Conservation (phyloP, 2,113 vertebrate genomes). For the Rhinopomastus cyanomelas region DNA sequence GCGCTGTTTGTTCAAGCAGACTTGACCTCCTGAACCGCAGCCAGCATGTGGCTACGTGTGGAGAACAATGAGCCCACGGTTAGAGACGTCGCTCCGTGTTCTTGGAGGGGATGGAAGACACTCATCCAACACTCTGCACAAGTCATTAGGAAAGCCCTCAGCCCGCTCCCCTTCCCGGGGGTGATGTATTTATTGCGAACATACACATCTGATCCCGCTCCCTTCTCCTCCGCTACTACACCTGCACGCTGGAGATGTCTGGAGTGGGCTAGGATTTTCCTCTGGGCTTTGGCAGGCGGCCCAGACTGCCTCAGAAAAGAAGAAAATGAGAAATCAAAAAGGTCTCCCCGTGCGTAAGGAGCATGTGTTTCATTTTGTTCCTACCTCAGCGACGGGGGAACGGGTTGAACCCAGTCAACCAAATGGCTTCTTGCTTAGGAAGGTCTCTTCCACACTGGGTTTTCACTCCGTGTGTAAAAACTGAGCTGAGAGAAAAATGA, state of each 20-base stretch:
- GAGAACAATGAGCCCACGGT: conserved; percentile 25
- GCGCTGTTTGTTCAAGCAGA: conserved; percentile 17
- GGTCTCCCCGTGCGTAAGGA: neutral
- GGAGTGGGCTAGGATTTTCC: conserved; percentile 57
- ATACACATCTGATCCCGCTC: neutral
- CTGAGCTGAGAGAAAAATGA: neutral
- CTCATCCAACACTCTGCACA: conserved; percentile 36
- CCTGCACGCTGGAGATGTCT: conserved; percentile 59
- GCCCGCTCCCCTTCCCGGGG: conserved; percentile 34
- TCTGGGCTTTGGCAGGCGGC: conserved; percentile 61
- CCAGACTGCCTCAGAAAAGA: conserved; percentile 5
- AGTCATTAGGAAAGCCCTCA: conserved; percentile 55
- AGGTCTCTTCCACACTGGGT: neutral
- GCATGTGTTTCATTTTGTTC: conserved; percentile 45
- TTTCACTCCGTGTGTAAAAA: neutral
- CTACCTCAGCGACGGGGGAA: neutral
- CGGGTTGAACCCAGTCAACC: neutral
- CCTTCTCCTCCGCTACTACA: neutral
- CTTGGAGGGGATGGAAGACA: conserved; percentile 33
- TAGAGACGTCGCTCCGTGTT: conserved; percentile 46
- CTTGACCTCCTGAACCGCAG: conserved; percentile 17
- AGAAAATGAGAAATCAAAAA: neutral
- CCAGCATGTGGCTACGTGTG: conserved; percentile 16
- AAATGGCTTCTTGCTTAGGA: neutral
- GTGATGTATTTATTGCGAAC: conserved; percentile 32